These are phyloP conservation scores for Luidia sarsii DNA, from an alignment of 53 echinoderm and acorn worm species.

Conservation along the genomic window DNA sequence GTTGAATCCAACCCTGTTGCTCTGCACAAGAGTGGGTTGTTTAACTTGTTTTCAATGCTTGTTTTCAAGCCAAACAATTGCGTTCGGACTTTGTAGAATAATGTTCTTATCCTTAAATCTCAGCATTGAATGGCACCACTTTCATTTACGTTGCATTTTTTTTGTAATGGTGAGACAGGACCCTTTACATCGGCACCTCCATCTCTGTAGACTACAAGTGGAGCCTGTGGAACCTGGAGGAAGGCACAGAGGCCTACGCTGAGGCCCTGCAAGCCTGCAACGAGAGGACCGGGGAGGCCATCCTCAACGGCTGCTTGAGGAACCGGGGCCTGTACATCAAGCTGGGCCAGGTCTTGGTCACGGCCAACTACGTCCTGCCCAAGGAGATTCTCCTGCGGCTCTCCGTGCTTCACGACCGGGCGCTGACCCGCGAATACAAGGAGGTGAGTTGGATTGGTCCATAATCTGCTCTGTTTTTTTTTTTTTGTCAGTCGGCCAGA, in stretches of 20 bases:
- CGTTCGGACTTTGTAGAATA: no score
- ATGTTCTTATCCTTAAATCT: neutral
- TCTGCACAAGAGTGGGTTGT: no score
- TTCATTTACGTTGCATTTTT: neutral
- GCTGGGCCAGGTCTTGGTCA: slow-evolving; percentile 87
- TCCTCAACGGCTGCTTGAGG: slow-evolving; percentile 81
- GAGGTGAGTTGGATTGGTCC: slow-evolving; percentile 56
- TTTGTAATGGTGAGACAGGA: slow-evolving; percentile 44
- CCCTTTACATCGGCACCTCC: slow-evolving; percentile 78
- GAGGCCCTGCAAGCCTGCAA: slow-evolving; percentile 65
- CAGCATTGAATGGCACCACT: neutral
- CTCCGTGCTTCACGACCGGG: slow-evolving; percentile 81
- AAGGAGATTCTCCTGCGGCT: slow-evolving; percentile 77
- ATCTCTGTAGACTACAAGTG: slow-evolving; percentile 90
- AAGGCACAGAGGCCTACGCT: slow-evolving; percentile 69
- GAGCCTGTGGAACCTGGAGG: slow-evolving; percentile 75
- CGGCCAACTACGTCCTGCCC: slow-evolving; percentile 91
- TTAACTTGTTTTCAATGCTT: no score
- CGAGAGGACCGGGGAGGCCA: slow-evolving; percentile 71
- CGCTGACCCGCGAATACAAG: slow-evolving; percentile 82
- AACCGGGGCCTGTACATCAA: slow-evolving; percentile 98
- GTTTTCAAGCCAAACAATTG: no score
- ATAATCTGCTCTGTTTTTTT: no score
- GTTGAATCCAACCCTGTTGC: no score
- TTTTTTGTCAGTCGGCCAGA: neutral